Evolutionary conservation across 2,113 vertebrate genomes (phyloP).

Genomic region (Corythoichthys haematopterus): DNA sequence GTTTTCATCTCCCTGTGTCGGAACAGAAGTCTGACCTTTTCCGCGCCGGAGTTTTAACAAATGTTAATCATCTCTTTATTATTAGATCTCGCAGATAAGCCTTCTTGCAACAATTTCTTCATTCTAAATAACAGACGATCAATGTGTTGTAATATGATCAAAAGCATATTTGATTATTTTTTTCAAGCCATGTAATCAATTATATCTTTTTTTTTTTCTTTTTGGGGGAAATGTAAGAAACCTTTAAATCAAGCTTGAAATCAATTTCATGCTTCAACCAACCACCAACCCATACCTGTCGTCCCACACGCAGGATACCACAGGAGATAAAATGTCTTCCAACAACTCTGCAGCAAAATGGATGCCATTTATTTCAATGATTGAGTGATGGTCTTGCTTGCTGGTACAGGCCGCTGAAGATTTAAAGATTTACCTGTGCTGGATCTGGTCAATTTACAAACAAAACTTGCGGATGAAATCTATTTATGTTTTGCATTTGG

Average conservation of each 20-base stretch:
- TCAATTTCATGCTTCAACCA: constrained; percentile 49
- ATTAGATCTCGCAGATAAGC: constrained; percentile 32
- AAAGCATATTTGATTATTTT: background rate
- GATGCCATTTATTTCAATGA: constrained; percentile 7
- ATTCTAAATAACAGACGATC: background rate
- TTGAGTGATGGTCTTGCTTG: background rate
- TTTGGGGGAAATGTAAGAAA: constrained; percentile 13
- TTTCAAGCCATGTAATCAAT: background rate
- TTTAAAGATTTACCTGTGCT: background rate
- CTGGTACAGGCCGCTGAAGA: background rate
- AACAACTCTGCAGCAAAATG: constrained; percentile 26
- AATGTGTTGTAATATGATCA: background rate
- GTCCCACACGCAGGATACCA: constrained; percentile 33
- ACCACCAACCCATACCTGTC: constrained; percentile 20
- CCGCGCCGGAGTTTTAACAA: constrained; percentile 70
- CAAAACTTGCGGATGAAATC: background rate
- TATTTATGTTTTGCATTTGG: background rate
- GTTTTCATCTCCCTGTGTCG: constrained; percentile 69
- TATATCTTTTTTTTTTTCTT: constrained; percentile 2
- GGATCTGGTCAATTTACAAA: background rate
- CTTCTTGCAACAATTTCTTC: constrained; percentile 41
- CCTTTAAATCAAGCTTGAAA: constrained; percentile 30
- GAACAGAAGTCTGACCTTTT: constrained; percentile 73
- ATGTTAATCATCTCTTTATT: constrained; percentile 74
- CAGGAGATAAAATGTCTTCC: constrained; percentile 47